These are phyloP conservation scores for Trichoplusia ni DNA, from an alignment of 1,140 invertebrate species.

Conservation along the genomic window DNA sequence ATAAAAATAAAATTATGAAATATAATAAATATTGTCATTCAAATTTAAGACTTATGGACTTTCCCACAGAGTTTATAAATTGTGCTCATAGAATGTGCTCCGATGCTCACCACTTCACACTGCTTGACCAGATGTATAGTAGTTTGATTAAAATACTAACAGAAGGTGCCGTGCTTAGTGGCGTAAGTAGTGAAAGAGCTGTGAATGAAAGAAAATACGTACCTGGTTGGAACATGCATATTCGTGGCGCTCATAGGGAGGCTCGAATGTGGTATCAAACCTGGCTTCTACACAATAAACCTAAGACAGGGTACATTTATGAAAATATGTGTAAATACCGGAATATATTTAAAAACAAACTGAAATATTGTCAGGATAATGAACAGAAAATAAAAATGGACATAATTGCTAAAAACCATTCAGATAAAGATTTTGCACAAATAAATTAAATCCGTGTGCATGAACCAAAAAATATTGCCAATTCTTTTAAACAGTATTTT, in stretches of 20 bases:
- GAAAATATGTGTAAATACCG: not conserved
- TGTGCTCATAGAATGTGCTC: not conserved
- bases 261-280: no score
- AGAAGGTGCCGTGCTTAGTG: not conserved
- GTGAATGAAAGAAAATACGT: no score
- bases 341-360: not conserved
- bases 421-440: no score
- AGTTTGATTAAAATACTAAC: not conserved
- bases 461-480: no score
- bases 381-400: no score
- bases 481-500: no score
- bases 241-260: no score
- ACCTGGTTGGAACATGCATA: no score
- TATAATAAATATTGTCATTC: conserved; percentile 6
- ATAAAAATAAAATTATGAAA: not conserved
- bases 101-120: not conserved
- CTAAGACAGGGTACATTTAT: not conserved
- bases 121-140: not conserved
- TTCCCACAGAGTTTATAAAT: not conserved
- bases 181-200: no score
- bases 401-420: no score
- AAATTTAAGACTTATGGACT: not conserved
- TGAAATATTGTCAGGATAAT: no score
- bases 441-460: no score
- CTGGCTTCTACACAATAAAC: not conserved